A percentile compares a stretch with the other conserved stretches of the same genome.
phyloP scores from a whole-genome alignment of 2,113 vertebrate genomes.

The Salminus brasiliensis region DNA sequence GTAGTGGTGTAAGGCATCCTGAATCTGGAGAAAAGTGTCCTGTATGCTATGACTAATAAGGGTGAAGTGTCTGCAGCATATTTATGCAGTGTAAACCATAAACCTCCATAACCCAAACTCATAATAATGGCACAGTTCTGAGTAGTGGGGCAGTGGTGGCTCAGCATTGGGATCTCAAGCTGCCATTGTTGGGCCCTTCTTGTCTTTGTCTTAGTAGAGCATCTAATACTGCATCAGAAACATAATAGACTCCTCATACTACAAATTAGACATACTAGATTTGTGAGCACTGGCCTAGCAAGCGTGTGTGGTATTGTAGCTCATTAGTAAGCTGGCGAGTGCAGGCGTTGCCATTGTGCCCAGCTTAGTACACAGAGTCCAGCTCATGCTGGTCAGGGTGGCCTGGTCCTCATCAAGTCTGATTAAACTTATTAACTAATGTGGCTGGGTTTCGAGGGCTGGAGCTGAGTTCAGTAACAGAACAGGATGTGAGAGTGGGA shows the following conservation, averaged over 20 bases:
- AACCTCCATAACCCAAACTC: too few species aligned
- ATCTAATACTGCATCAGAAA: neutral
- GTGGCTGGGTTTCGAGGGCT: neutral
- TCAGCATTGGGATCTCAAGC: too few species aligned
- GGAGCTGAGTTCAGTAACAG: neutral
- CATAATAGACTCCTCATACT: neutral
- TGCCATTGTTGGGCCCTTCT: too few species aligned
- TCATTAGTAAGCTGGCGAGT: neutral
- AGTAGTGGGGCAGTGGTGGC: too few species aligned
- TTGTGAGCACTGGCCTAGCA: neutral
- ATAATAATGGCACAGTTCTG: too few species aligned
- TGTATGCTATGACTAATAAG: too few species aligned
- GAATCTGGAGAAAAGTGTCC: too few species aligned
- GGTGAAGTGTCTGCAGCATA: too few species aligned
- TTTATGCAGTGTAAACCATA: too few species aligned
- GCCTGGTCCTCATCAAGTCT: constrained; percentile 6
- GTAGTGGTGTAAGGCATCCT: neutral
- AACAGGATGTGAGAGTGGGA: neutral
- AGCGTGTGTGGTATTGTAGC: neutral
- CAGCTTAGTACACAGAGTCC: neutral
- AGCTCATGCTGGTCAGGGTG: constrained; percentile 4
- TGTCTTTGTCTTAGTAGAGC: too few species aligned
- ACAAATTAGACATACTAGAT: too few species aligned
- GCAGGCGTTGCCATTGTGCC: neutral
- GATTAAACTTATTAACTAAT: constrained; percentile 4